These are phyloP conservation scores for Thumatha senex DNA, from an alignment of 2,888 invertebrate species.

Conservation along the genomic window DNA sequence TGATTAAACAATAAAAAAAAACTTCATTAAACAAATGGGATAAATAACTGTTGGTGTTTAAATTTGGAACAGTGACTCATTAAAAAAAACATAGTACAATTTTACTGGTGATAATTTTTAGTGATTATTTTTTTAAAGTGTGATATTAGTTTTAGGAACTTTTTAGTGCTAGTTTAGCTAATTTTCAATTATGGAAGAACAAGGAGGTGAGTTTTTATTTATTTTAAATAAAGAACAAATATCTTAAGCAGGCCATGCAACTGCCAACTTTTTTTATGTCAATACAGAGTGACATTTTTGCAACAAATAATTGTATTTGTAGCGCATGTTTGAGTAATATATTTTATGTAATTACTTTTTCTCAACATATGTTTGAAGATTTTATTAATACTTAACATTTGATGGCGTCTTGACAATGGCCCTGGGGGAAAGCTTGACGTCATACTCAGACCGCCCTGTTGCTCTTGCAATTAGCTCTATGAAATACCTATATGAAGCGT, in stretches of 20 bases:
- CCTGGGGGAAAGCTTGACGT: slow-evolving; percentile 7
- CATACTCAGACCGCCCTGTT: slow-evolving; percentile 15
- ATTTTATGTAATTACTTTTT: background rate
- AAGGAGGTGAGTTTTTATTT: slow-evolving; percentile 57
- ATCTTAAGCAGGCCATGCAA: background rate
- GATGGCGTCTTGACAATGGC: slow-evolving; percentile 9
- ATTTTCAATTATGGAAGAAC: slow-evolving; percentile 62
- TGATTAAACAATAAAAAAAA: slow-evolving; percentile 17
- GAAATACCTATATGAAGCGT: background rate
- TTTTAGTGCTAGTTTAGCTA: slow-evolving; percentile 43
- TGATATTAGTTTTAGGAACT: slow-evolving; percentile 75
- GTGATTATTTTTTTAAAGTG: slow-evolving; percentile 49
- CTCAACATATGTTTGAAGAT: background rate
- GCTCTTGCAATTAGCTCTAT: slow-evolving; percentile 6
- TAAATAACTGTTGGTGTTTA: slow-evolving; percentile 45
- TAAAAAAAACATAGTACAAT: slow-evolving; percentile 7
- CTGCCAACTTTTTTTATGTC: background rate
- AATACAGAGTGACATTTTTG: background rate
- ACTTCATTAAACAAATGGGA: slow-evolving; percentile 60
- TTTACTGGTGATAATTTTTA: slow-evolving; percentile 19
- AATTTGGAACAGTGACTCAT: slow-evolving; percentile 23
- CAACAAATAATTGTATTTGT: background rate
- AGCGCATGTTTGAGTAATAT: background rate
- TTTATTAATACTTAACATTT: background rate
- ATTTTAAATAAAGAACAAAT: background rate